These are phyloP conservation scores for Spinus olivaceus DNA, from an alignment of 2,797 vertebrate species.

Conservation along the genomic window DNA sequence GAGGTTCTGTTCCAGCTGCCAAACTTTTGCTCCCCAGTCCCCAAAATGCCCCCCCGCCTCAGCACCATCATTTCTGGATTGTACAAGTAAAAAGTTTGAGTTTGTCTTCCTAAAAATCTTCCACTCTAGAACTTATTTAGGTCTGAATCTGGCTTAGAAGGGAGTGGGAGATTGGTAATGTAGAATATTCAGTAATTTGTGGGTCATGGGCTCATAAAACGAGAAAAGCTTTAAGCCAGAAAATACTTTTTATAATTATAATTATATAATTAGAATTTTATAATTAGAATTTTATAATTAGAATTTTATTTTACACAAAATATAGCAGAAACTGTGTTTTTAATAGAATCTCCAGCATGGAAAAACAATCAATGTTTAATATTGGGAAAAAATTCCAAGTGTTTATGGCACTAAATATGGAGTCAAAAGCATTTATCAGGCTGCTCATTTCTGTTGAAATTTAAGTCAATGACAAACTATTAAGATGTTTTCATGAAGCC, in stretches of 20 bases:
- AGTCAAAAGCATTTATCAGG: background rate
- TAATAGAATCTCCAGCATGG: background rate
- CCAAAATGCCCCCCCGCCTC: rapidly evolving
- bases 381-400: background rate
- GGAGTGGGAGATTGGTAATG: background rate
- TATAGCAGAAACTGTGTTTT: background rate
- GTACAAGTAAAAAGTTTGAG: background rate
- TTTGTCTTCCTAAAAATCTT: background rate
- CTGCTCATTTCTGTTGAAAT: background rate
- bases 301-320: background rate
- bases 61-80: background rate
- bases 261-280: no score
- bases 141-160: background rate
- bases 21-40: rapidly evolving
- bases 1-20: background rate
- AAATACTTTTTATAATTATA: background rate
- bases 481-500: background rate
- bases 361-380: background rate
- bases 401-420: background rate
- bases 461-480: background rate
- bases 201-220: background rate
- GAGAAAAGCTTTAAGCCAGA: background rate
- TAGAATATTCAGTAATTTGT: background rate
- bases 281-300: no score
- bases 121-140: background rate